Evolutionary conservation across 2,888 invertebrate species (phyloP).

Genomic region (Aplocera efformata): DNA sequence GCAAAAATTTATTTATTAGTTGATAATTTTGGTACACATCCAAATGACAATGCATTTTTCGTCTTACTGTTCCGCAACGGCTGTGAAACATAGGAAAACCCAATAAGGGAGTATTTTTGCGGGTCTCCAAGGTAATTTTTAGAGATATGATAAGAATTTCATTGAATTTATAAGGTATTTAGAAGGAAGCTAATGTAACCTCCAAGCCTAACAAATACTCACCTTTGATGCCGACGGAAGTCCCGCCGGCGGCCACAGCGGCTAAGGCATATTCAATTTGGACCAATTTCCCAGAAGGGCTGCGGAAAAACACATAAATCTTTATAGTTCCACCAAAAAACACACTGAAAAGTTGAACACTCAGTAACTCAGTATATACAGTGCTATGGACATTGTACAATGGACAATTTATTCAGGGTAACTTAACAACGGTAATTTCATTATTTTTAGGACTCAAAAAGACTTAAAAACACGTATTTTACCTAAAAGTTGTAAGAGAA

Average conservation of each 20-base stretch:
- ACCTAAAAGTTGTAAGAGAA: conserved; percentile 90
- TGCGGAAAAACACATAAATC: conserved; percentile 68
- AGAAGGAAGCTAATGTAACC: conserved; percentile 41
- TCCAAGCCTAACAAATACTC: conserved; percentile 32
- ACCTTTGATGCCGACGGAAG: conserved; percentile 99
- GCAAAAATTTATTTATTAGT: conserved; percentile 9
- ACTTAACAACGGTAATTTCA: neutral
- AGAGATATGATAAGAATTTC: no score
- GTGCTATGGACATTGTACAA: neutral
- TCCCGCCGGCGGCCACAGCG: conserved; percentile 98
- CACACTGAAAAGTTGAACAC: conserved; percentile 18
- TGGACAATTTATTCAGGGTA: neutral
- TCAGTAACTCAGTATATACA: conserved; percentile 9
- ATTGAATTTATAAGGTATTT: neutral
- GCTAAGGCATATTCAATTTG: conserved; percentile 99
- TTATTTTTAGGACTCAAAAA: conserved; percentile 8
- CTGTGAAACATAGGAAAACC: no score
- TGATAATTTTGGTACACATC: conserved; percentile 1
- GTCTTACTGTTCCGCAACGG: no score
- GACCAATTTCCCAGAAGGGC: conserved; percentile 99
- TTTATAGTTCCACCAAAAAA: conserved; percentile 21
- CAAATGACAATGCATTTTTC: no score
- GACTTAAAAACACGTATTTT: conserved; percentile 47
- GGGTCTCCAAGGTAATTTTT: neutral
- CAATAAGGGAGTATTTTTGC: no score